phyloP scores from a whole-genome alignment of 2,113 vertebrate species.

The Pelodiscus sinensis region DNA sequence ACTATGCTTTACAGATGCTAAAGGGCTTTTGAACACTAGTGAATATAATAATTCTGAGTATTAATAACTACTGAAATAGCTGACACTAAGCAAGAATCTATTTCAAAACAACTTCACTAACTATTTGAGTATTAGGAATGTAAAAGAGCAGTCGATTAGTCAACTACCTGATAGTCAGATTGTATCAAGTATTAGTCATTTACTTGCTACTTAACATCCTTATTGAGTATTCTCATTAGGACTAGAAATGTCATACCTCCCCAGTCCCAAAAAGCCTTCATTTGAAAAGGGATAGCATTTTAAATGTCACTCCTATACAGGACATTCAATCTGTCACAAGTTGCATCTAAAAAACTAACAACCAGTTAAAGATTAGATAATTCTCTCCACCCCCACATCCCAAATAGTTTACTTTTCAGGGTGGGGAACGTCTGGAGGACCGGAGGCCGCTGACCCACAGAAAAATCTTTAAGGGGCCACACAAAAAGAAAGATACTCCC shows the following conservation, averaged over 20 bases:
- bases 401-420: neutral
- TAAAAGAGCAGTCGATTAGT: too few species aligned
- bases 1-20: neutral
- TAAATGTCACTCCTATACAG: neutral
- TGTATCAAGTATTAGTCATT: too few species aligned
- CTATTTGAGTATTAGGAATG: neutral
- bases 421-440: too few species aligned
- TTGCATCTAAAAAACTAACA: neutral
- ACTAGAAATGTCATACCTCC: neutral
- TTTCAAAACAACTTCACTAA: neutral
- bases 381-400: too few species aligned
- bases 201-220: too few species aligned
- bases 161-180: too few species aligned
- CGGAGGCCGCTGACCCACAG: too few species aligned
- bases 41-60: neutral
- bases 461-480: too few species aligned
- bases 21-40: accelerated
- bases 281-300: neutral
- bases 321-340: neutral
- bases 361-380: neutral
- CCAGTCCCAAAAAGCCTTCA: neutral
- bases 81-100: neutral
- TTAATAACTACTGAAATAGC: neutral
- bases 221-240: neutral
- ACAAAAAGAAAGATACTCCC: too few species aligned